Evolutionary conservation across 2,113 vertebrate genomes (phyloP), one percentile per base, ranked within the genome.

Genomic region (Merops nubicus): DNA sequence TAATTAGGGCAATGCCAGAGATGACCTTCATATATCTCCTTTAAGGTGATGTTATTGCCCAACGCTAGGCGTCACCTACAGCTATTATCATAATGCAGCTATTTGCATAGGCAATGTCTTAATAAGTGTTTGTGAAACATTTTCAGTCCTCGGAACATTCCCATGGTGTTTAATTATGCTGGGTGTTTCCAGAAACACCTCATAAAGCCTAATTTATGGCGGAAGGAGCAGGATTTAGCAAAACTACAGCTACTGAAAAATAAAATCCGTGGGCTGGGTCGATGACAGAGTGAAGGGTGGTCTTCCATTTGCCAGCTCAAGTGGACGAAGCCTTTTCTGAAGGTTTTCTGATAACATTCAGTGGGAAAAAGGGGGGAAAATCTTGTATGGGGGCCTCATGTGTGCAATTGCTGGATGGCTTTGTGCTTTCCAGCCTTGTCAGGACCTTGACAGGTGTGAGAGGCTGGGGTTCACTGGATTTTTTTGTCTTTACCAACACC

Each of bases 111-210:
- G 74, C 40, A 42, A 23, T 1, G 3, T 9, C 12, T 84, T 67
- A 62, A 47, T n/a, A 33, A 45, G 48, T 43, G 33, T 40, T 89
- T 85, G 77, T 60, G 89, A 42, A 93, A 81, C 17, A 11, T 48
- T 15, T 21, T 16, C 15, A 5, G 54, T 63, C 42, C 67, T 85
- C 56, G 3, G 38, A 88, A 83, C 31, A 3, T 77, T 76, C 91
- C 64, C 93, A 69, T 65, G 82, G 38, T 5, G 33, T 25, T 73
- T 50, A 87, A 81, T 88, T 69, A 74, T 4, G 20, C 33, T 25
- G 91, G 85, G 76, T 51, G 85, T 63, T 86, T 34, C 68, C 92
- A 62, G 40, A 77, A 77, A 89, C 86, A 65, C 68, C 77, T 77
- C 68, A 18, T 26, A 50, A 51, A 29, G 12, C 33, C 40, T 45